Conservation (phyloP, 2,797 vertebrate genomes). For the Apodemus agrarius region DNA sequence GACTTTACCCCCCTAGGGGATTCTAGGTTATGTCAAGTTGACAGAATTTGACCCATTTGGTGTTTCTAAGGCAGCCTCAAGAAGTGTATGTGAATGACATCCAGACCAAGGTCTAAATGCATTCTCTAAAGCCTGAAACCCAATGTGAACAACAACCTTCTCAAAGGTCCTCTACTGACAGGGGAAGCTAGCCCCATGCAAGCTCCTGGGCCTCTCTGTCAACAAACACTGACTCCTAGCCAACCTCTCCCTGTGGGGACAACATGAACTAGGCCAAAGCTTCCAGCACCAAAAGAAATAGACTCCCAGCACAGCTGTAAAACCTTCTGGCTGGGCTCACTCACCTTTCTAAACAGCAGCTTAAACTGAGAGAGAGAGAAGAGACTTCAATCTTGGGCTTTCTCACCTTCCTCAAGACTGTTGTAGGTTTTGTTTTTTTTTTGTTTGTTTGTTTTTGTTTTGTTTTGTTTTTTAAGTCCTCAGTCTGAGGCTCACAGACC, state of each 20-base stretch:
- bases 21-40: neutral
- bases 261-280: neutral
- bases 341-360: neutral
- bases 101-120: neutral
- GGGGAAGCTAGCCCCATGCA: neutral
- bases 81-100: neutral
- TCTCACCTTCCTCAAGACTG: neutral
- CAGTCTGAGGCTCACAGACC: neutral
- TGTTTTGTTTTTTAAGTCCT: neutral
- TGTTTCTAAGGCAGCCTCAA: neutral
- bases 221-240: neutral
- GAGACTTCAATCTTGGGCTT: neutral
- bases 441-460: neutral
- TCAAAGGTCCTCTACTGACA: neutral
- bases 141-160: neutral
- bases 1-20: neutral
- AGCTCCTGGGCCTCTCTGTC: neutral
- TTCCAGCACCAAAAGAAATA: neutral
- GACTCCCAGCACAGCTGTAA: neutral
- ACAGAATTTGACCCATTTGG: neutral
- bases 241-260: accelerated
- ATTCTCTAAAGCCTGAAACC: neutral
- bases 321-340: neutral
- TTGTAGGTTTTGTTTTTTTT: neutral
- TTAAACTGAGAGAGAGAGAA: neutral